Evolutionary conservation across 2,888 invertebrate genomes (phyloP).

Genomic region (Caenorhabditis virilis): DNA sequence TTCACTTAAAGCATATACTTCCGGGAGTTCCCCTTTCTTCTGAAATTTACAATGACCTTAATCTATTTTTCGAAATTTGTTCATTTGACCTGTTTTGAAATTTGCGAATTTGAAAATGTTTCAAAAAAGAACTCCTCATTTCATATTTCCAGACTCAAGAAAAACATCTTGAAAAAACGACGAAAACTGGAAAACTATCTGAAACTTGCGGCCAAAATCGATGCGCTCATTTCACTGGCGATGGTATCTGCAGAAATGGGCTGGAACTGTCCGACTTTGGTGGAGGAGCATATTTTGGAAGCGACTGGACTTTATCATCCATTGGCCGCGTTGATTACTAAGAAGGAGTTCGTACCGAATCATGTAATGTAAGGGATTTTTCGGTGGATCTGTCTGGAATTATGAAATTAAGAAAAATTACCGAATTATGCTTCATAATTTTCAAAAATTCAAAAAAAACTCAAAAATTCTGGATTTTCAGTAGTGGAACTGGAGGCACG

Average conservation of each 20-base stretch:
- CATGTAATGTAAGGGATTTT: constrained; percentile 39
- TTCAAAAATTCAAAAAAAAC: background rate
- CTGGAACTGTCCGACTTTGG: constrained; percentile 77
- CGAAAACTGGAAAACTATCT: constrained; percentile 74
- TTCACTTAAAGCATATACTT: too few relatives aligned
- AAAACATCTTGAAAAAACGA: constrained; percentile 75
- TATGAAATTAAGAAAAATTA: too few relatives aligned
- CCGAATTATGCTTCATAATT: too few relatives aligned
- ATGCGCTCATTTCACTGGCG: constrained; percentile 70
- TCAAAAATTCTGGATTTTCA: constrained; percentile 6
- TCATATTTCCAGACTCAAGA: constrained; percentile 70
- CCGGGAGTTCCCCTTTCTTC: too few relatives aligned
- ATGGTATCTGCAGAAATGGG: constrained; percentile 45
- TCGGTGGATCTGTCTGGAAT: background rate
- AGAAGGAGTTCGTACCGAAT: constrained; percentile 57
- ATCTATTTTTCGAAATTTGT: too few relatives aligned
- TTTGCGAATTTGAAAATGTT: too few relatives aligned
- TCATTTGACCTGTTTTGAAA: too few relatives aligned
- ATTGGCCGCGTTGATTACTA: constrained; percentile 15
- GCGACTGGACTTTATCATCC: constrained; percentile 40
- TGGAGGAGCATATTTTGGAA: constrained; percentile 67
- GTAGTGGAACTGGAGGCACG: constrained; percentile 70
- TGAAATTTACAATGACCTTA: too few relatives aligned
- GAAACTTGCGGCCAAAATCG: constrained; percentile 76
- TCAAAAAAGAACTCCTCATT: too few relatives aligned